Conservation (phyloP, 2,888 invertebrate species). For the Lucinisca nassula region DNA sequence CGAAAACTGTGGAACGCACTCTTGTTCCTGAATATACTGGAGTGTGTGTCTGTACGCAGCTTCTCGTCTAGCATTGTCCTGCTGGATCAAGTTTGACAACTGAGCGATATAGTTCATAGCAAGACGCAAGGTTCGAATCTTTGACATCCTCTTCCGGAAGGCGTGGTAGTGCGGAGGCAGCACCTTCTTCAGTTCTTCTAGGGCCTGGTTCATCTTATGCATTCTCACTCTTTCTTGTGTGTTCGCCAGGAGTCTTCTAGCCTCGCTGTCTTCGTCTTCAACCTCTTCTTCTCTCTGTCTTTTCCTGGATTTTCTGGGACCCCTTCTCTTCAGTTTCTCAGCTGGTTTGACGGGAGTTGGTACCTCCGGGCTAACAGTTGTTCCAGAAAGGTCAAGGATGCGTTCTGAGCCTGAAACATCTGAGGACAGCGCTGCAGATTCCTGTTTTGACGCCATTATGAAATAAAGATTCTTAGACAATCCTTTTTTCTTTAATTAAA, state of each 20-base stretch:
- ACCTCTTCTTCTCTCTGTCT: constrained; percentile 32
- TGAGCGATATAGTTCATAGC: constrained; percentile 76
- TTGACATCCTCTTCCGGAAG: constrained; percentile 74
- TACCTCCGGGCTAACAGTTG: not conserved
- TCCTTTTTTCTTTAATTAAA: no score
- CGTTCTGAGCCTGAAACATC: not conserved
- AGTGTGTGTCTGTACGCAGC: constrained; percentile 39
- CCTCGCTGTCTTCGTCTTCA: constrained; percentile 68
- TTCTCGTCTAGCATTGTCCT: constrained; percentile 63
- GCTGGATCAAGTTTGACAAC: constrained; percentile 70
- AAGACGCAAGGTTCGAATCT: constrained; percentile 77
- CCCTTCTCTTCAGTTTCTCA: not conserved
- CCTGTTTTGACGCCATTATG: no score
- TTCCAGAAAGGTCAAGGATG: not conserved
- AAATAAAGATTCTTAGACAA: no score
- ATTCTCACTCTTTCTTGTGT: constrained; percentile 75
- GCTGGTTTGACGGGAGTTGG: no score
- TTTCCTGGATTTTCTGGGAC: constrained; percentile 15
- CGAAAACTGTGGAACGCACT: not conserved
- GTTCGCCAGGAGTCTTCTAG: constrained; percentile 73
- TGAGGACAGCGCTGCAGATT: no score
- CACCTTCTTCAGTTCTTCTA: constrained; percentile 70
- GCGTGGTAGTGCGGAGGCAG: constrained; percentile 73
- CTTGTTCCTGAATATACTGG: constrained; percentile 25
- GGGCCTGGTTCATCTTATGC: constrained; percentile 74